Evolutionary conservation across 2,113 vertebrate species (phyloP).

Genomic region (Cyanoderma ruficeps): DNA sequence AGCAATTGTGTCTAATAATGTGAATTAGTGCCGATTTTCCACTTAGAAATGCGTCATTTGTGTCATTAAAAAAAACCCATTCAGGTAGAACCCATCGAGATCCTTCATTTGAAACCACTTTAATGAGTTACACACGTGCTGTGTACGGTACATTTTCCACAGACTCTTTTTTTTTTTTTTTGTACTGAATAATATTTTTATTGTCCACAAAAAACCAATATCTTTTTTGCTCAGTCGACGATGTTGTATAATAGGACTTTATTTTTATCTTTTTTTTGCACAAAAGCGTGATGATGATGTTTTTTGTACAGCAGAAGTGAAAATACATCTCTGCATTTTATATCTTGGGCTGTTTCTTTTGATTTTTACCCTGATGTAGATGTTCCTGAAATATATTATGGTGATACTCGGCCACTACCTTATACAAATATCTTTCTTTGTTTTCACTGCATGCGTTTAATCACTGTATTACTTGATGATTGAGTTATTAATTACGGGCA

Average conservation of each 20-base stretch:
- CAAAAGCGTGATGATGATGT: slow-evolving; percentile 80
- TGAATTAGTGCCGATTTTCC: slow-evolving; percentile 70
- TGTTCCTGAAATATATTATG: slow-evolving; percentile 68
- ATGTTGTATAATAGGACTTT: slow-evolving; percentile 75
- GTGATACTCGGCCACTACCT: slow-evolving; percentile 63
- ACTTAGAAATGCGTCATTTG: slow-evolving; percentile 57
- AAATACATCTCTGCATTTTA: slow-evolving; percentile 88
- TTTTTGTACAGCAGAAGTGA: slow-evolving; percentile 94
- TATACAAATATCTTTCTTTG: slow-evolving; percentile 61
- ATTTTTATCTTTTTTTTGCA: slow-evolving; percentile 86
- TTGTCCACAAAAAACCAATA: slow-evolving; percentile 68
- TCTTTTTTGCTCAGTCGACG: slow-evolving; percentile 58
- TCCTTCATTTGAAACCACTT: slow-evolving; percentile 89
- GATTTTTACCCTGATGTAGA: slow-evolving; percentile 69
- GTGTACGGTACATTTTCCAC: slow-evolving; percentile 65
- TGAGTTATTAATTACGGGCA: slow-evolving; percentile 74
- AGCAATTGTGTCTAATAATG: slow-evolving; percentile 49
- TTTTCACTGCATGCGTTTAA: slow-evolving; percentile 79
- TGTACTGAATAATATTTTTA: slow-evolving; percentile 81
- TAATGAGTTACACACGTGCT: slow-evolving; percentile 72
- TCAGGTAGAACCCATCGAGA: slow-evolving; percentile 67
- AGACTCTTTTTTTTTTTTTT: slow-evolving; percentile 59
- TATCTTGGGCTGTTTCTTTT: slow-evolving; percentile 76
- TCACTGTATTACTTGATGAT: slow-evolving; percentile 79
- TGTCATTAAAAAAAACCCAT: slow-evolving; percentile 58